Conservation (phyloP, 2,113 vertebrate species). For the Syngnathus floridae region DNA sequence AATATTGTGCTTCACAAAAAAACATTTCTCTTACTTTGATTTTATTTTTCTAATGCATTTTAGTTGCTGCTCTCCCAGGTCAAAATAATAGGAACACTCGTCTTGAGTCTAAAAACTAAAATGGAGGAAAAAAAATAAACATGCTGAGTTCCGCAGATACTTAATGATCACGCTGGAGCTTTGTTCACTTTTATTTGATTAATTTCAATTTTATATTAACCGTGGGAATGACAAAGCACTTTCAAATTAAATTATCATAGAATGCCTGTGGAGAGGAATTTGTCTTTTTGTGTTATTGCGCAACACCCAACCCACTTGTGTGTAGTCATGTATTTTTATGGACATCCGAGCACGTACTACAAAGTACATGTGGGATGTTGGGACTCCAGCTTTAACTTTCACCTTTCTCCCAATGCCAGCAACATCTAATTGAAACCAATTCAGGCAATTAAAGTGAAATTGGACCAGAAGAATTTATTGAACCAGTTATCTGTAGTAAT, state of each 20-base stretch:
- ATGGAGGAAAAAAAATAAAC: no score
- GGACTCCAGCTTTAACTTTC: conserved; percentile 37
- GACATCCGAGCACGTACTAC: conserved; percentile 20
- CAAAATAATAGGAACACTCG: no score
- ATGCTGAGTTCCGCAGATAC: not conserved
- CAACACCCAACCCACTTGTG: not conserved
- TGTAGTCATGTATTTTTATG: conserved; percentile 13
- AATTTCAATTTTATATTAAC: not conserved
- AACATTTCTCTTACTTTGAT: no score
- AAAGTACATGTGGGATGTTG: conserved; percentile 42
- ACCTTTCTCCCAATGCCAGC: conserved; percentile 28
- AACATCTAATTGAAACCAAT: conserved; percentile 62
- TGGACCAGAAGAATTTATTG: conserved; percentile 60
- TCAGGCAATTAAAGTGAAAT: conserved; percentile 64
- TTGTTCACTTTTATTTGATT: not conserved
- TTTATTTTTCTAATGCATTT: no score
- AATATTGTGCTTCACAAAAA: conserved; percentile 26
- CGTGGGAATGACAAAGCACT: not conserved
- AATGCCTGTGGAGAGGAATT: not conserved
- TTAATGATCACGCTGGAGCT: not conserved
- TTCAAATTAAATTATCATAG: not conserved
- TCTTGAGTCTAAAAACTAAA: no score
- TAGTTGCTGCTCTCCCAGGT: no score
- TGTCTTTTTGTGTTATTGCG: not conserved
- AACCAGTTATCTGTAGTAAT: conserved; percentile 61